These are phyloP conservation scores for Anolis sagrei DNA, from an alignment of 2,113 vertebrate species.

Conservation along the genomic window DNA sequence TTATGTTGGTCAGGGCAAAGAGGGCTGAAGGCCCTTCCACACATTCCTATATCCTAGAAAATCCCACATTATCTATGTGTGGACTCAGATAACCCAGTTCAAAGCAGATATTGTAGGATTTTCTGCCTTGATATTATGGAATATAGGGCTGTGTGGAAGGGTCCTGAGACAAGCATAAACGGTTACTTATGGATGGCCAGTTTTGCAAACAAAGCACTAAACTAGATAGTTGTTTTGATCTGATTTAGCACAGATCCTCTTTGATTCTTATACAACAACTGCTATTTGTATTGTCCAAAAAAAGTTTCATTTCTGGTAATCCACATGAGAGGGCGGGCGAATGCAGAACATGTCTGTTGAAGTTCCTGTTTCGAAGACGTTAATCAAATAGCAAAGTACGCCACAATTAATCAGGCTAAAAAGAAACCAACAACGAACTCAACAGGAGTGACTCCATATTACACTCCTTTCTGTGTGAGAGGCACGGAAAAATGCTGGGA, in stretches of 20 bases:
- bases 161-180: not conserved
- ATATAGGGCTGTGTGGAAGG: too few species aligned
- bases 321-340: slow-evolving; percentile 48
- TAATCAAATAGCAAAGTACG: slow-evolving; percentile 63
- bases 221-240: not conserved
- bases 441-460: not conserved
- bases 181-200: too few species aligned
- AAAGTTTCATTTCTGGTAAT: slow-evolving; percentile 62
- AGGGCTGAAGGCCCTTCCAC: too few species aligned
- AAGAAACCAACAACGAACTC: not conserved
- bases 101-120: too few species aligned
- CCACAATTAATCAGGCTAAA: not conserved
- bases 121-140: too few species aligned
- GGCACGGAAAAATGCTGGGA: slow-evolving; percentile 20
- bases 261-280: not conserved
- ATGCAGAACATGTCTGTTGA: slow-evolving; percentile 49
- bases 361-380: slow-evolving; percentile 69
- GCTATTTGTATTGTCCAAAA: slow-evolving; percentile 31
- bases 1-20: not conserved
- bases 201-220: not conserved
- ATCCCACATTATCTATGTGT: too few species aligned
- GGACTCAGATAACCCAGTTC: too few species aligned
- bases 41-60: too few species aligned
- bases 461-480: slow-evolving; percentile 31
- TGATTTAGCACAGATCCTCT: not conserved